Base-by-base conservation (phyloP, 2,797 vertebrate species). In the Sarcoramphus papa region DNA sequence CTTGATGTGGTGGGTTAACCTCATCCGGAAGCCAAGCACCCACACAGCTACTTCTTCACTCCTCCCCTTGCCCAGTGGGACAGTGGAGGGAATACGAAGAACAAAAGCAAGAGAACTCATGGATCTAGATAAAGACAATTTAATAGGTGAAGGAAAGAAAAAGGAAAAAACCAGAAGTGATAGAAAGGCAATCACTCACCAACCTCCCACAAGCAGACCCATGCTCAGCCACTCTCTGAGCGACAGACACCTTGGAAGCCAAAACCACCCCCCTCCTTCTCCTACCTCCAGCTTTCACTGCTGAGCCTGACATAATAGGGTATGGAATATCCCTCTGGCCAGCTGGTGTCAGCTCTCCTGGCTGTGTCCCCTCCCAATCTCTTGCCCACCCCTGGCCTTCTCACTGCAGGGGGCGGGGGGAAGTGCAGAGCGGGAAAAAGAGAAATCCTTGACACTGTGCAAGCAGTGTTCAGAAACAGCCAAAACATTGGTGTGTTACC, bases 341-440 rank as follows among this genome's bases (percentile, higher is more conserved):
- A 47, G 14, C 9, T 69, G 31, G 13, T 7, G 4, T 45, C 47
- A 69, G 7, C 7, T 74, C 5, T 70, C 5, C 24, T 28, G 9
- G 12, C 15, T 68, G 16, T 35, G 33, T 45, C 21, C 3, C 4
- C 23, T 86, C 25, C 18, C 10, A 50, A 2, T 12, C 9, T 64
- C 30, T 65, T 41, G 50, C 20, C 53, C 53, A 54, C 53, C 19
- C 25, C 8, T 5, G 40, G 45, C 23, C 12, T 64, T 11, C 15
- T 72, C 18, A 25, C 33, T 51, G 20, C 2, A 2, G 10, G 10
- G 11, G 5, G 53, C 1, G 2, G 9, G 5, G 20, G 9, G 5
- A 3, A 27, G 10, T 3, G 6, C 4, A 65, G 35, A 47, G 12
- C 12, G 21, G 24, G 51, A 62, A 74, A 62, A 78, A 69, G 9